Conservation (phyloP, 2,797 vertebrate genomes). For the Caiman crocodilus region DNA sequence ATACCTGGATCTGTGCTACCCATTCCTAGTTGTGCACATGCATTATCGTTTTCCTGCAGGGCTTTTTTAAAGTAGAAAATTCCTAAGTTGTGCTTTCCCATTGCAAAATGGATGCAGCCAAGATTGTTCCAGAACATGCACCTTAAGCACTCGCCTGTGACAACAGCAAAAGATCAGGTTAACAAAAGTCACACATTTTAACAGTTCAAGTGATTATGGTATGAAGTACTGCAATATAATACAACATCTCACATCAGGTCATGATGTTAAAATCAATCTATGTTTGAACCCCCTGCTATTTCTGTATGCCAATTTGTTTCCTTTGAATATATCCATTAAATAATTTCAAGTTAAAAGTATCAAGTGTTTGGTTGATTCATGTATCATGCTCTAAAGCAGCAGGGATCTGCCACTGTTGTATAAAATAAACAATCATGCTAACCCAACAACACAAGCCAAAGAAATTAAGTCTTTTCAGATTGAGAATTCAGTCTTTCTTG, state of each 20-base stretch:
- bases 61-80: slow-evolving; percentile 99
- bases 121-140: slow-evolving; percentile 99
- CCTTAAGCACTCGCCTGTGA: slow-evolving; percentile 94
- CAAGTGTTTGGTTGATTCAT: not conserved
- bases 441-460: not conserved
- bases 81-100: slow-evolving; percentile 98
- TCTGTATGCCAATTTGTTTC: not conserved
- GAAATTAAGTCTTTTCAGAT: not conserved
- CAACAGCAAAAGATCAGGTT: slow-evolving; percentile 29
- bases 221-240: no score
- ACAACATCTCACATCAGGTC: no score
- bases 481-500: not conserved
- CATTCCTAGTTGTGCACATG: slow-evolving; percentile 91
- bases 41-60: slow-evolving; percentile 96
- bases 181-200: not conserved
- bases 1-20: slow-evolving; percentile 89
- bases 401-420: not conserved
- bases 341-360: not conserved
- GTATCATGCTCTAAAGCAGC: not conserved
- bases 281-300: not conserved
- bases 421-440: not conserved
- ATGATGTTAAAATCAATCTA: not conserved
- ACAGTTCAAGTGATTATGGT: no score
- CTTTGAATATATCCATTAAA: not conserved
- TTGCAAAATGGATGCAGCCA: slow-evolving; percentile 99